Evolutionary conservation across 1,140 invertebrate species (phyloP).

Genomic region (Megathymus violae): DNA sequence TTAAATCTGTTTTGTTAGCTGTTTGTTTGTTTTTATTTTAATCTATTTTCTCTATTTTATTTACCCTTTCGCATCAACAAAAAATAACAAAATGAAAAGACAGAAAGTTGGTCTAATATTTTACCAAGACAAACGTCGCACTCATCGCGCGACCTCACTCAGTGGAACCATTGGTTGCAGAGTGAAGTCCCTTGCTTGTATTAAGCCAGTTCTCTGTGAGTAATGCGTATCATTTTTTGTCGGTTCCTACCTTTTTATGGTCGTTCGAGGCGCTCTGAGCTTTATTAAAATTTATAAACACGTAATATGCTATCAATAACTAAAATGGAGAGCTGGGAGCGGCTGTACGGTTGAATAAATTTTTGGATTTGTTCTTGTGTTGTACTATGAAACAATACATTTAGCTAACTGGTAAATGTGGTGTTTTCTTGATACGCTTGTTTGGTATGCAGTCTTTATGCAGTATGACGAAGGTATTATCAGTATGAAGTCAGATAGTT

Average conservation of each 20-base stretch:
- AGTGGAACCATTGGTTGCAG: not conserved
- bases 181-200: conserved; percentile 41
- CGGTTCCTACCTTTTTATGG: conserved; percentile 59
- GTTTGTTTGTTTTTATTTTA: too few relatives aligned
- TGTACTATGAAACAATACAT: conserved; percentile 6
- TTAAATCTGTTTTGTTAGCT: too few relatives aligned
- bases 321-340: conserved; percentile 29
- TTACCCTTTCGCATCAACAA: too few relatives aligned
- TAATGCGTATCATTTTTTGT: conserved; percentile 71
- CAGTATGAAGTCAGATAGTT: too few relatives aligned
- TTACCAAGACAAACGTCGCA: too few relatives aligned
- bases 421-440: too few relatives aligned
- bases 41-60: too few relatives aligned
- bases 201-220: conserved; percentile 59
- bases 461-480: too few relatives aligned
- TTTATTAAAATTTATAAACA: conserved; percentile 76
- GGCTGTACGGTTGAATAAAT: conserved; percentile 29
- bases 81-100: too few relatives aligned
- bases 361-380: conserved; percentile 27
- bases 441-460: too few relatives aligned
- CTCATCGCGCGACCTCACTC: not conserved
- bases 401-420: not conserved
- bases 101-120: too few relatives aligned
- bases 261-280: conserved; percentile 42
- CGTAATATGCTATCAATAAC: conserved; percentile 60